phyloP scores from a whole-genome alignment of 2,113 vertebrate species.

The Perca flavescens region DNA sequence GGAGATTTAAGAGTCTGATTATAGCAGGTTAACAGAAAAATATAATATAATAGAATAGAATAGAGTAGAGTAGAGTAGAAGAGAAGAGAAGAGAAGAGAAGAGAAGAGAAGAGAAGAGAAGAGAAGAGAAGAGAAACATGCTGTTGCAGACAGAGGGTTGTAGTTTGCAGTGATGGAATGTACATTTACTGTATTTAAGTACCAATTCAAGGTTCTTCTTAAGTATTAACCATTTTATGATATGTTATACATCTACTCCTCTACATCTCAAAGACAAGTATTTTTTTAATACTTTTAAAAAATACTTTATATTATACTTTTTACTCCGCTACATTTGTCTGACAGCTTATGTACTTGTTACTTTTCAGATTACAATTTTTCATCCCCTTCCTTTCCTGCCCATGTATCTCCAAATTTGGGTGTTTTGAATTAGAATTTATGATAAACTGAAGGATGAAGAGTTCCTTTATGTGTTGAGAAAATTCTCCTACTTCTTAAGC shows the following conservation, averaged over 20 bases:
- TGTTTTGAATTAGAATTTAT: background rate
- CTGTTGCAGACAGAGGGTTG: background rate
- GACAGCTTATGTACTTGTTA: background rate
- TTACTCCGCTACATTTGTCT: background rate
- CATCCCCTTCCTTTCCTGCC: background rate
- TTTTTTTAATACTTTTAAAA: too few relatives aligned
- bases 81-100: background rate
- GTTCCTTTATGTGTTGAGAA: background rate
- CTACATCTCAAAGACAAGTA: background rate
- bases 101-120: slow-evolving; percentile 4
- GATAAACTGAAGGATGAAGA: background rate
- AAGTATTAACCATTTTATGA: background rate
- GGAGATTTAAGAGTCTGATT: slow-evolving; percentile 6
- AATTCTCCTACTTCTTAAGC: background rate
- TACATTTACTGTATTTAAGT: background rate
- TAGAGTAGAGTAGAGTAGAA: background rate
- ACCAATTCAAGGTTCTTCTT: background rate
- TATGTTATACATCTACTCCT: background rate
- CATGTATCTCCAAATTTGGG: background rate
- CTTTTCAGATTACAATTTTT: background rate
- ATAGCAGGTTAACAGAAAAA: slow-evolving; percentile 6
- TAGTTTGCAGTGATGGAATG: background rate
- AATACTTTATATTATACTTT: too few relatives aligned
- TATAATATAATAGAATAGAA: slow-evolving; percentile 17
- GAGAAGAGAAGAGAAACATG: background rate